A percentile compares a stretch with the other conserved stretches of the same genome.
Conservation (phyloP, 2,888 invertebrate genomes). For the Aleiodes alternator region DNA sequence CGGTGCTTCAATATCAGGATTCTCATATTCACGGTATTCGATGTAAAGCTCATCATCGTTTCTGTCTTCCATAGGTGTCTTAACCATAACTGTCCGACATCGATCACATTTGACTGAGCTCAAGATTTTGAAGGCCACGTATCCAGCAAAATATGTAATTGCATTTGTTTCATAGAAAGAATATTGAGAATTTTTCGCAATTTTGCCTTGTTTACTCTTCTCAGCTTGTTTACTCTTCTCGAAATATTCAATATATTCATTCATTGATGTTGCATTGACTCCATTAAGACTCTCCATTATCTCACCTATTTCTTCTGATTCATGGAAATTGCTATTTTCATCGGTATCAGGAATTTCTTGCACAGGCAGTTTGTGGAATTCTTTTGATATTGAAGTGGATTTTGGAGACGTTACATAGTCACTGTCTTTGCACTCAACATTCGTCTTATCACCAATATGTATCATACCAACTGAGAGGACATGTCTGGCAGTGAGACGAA, state of each 20-base stretch:
- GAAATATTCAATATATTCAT: not conserved
- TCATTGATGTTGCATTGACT: not conserved
- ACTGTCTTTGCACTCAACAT: not conserved
- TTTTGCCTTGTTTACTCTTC: not conserved
- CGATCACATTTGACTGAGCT: not conserved
- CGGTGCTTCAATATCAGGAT: slow-evolving; percentile 10
- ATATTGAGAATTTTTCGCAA: not conserved
- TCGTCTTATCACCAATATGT: not conserved
- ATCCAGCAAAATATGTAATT: slow-evolving; percentile 5
- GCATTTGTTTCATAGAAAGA: slow-evolving; percentile 12
- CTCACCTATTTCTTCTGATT: not conserved
- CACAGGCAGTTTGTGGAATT: not conserved
- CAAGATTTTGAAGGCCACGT: not conserved
- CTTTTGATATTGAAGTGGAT: not conserved
- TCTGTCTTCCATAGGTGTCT: not conserved
- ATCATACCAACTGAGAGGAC: not conserved
- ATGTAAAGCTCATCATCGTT: slow-evolving; percentile 1
- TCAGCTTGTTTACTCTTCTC: not conserved
- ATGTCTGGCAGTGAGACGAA: not conserved
- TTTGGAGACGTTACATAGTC: not conserved
- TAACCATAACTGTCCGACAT: not conserved
- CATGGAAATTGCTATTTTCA: not conserved
- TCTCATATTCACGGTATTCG: slow-evolving; percentile 6
- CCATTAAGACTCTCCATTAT: not conserved
- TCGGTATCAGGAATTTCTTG: not conserved